Evolutionary conservation across 2,888 invertebrate genomes (phyloP), one percentile per base, ranked within the genome.

Genomic region (Cylindroiulus punctatus): DNA sequence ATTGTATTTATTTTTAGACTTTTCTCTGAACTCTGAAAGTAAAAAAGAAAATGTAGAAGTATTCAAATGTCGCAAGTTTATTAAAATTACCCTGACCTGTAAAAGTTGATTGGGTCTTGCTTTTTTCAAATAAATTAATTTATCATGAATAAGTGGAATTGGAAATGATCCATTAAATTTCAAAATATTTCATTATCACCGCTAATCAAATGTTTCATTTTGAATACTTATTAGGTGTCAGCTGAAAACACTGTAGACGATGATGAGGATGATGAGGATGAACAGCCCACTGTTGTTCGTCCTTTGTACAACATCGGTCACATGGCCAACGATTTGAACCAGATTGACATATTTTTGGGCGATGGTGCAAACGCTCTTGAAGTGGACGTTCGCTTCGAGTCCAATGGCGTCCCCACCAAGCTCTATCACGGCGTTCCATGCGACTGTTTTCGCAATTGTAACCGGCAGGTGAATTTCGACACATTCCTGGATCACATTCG

Each of bases 341-440:
- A 87, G 47, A 85, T 84, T 47, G 87, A 87, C 42, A 84, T 86
- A 85, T 87, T 86, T 52, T 40, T 87, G 30, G 85, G 47, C 17
- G 87, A 87, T 42, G 87, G 87, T 0, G 87, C 87, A 30, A 87
- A 87, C 40, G 87, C 84, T 22, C 32, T 87, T 12, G 87, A 86
- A 32, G 86, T 87, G 22, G 87, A 87, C 47, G 87, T 87, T 8
- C 47, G 86, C 10, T 87, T 87, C 76, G 26, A 86, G 14, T 26
- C 14, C 10, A 87, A 86, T 57, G 87, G 87, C 10, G 30, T 84
- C 22, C 87, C 87, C 17, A 40, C 52, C 19, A 26, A 57, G 32
- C 42, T 87, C 22, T 36, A 19, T 22, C 87, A 87, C 65, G 87
- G 87, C n/a, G 81, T 86, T 40, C 87, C 87, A 3, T 87, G 87